Conservation (phyloP, 2,113 vertebrate species). For the Casuarius casuarius region DNA sequence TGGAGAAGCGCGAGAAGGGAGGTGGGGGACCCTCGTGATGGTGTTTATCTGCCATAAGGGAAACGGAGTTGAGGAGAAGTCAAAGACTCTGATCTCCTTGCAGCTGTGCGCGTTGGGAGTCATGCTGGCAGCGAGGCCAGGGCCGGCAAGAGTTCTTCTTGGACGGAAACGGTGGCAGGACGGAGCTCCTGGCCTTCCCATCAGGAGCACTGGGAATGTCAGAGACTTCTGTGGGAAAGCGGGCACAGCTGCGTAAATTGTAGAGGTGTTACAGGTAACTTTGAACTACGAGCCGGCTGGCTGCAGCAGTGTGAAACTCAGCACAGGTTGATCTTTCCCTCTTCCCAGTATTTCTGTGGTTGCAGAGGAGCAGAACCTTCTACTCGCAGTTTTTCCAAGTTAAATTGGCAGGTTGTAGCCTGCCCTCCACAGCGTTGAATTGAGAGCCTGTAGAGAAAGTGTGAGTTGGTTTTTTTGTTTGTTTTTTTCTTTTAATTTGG, state of each 20-base stretch:
- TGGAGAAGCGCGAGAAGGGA: not conserved
- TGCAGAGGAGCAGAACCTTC: not conserved
- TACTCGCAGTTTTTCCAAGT: not conserved
- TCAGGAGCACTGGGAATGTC: not conserved
- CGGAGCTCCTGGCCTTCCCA: not conserved
- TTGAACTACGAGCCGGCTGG: not conserved
- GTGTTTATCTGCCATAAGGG: not conserved
- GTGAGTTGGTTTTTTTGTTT: too few relatives aligned
- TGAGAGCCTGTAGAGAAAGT: not conserved
- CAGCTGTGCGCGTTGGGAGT: not conserved
- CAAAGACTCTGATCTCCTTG: not conserved
- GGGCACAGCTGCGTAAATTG: not conserved
- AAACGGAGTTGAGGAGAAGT: not conserved
- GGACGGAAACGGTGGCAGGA: not conserved
- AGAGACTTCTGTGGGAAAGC: not conserved
- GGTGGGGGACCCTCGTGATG: not conserved
- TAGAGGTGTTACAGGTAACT: not conserved
- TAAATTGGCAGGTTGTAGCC: slow-evolving; percentile 4
- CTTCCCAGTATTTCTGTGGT: not conserved
- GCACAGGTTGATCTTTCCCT: not conserved
- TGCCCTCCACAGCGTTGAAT: not conserved
- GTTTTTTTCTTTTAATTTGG: not conserved
- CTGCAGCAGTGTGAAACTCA: not conserved
- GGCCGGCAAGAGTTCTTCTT: not conserved
- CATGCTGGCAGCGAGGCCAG: not conserved